phyloP scores from a whole-genome alignment of 2,888 invertebrate genomes.

The Aporophyla nigra region DNA sequence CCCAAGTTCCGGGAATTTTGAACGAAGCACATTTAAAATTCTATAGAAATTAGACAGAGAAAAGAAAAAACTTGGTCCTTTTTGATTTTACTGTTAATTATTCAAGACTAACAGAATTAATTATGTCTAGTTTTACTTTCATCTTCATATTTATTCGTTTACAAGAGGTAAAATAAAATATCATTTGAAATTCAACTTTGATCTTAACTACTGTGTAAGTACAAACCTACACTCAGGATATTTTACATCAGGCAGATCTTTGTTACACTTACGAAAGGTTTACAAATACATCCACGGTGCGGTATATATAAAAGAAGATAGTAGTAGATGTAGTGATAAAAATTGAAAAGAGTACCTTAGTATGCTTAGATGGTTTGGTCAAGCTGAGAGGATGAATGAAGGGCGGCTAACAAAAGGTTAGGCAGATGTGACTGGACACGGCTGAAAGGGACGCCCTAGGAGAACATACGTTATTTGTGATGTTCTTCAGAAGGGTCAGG shows the following conservation, averaged over 20 bases:
- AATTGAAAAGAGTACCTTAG: too few species aligned
- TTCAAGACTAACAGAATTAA: not conserved
- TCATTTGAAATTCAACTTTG: not conserved
- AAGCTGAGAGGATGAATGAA: too few species aligned
- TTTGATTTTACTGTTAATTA: not conserved
- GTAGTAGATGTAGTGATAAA: too few species aligned
- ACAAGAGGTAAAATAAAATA: not conserved
- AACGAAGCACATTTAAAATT: constrained; percentile 38
- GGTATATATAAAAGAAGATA: too few species aligned
- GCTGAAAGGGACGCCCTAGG: too few species aligned
- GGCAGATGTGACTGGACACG: too few species aligned
- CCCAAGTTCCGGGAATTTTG: constrained; percentile 15
- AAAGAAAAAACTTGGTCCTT: constrained; percentile 2
- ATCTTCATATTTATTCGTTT: not conserved
- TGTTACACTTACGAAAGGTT: not conserved
- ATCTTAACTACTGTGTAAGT: not conserved
- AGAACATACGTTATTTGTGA: too few species aligned
- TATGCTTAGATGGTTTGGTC: too few species aligned
- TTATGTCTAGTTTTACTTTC: constrained; percentile 9
- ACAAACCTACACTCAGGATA: not conserved
- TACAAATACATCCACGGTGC: too few species aligned
- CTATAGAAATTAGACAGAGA: constrained; percentile 17
- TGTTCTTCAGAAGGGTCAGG: too few species aligned
- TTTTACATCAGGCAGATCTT: not conserved
- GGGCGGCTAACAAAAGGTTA: too few species aligned